Evolutionary conservation across 2,113 vertebrate species (phyloP).

Genomic region (Gulo gulo): DNA sequence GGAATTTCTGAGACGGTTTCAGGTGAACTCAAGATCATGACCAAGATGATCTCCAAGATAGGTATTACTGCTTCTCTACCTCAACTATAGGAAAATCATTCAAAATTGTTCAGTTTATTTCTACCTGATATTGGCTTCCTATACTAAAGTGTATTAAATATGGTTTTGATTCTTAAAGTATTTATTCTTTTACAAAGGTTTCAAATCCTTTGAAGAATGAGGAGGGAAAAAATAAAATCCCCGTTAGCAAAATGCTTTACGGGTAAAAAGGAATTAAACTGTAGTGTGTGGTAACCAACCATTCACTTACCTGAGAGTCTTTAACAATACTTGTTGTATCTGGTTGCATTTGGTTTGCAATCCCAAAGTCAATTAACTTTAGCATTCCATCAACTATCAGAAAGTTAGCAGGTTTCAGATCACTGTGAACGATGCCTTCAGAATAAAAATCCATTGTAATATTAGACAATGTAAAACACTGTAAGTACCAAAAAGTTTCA

Average conservation of each 20-base stretch:
- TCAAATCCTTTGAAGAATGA: constrained; percentile 37
- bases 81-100: constrained; percentile 6
- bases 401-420: constrained; percentile 98
- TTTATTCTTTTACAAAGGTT: background rate
- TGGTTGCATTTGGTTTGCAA: constrained; percentile 97
- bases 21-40: background rate
- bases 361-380: constrained; percentile 98
- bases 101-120: background rate
- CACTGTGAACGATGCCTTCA: constrained; percentile 97
- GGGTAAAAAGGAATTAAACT: background rate
- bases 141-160: background rate
- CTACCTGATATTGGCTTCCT: background rate
- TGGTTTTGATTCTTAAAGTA: background rate
- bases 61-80: background rate
- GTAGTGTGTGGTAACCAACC: background rate
- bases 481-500: background rate
- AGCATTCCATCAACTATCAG: constrained; percentile 96
- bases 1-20: background rate
- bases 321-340: constrained; percentile 98
- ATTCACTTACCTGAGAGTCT: constrained; percentile 91
- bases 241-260: background rate
- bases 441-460: constrained; percentile 65
- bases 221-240: background rate
- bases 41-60: constrained; percentile 3
- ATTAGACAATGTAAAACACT: constrained; percentile 44